Evolutionary conservation across 2,888 invertebrate genomes (phyloP).

Genomic region (Hemaris fuciformis): DNA sequence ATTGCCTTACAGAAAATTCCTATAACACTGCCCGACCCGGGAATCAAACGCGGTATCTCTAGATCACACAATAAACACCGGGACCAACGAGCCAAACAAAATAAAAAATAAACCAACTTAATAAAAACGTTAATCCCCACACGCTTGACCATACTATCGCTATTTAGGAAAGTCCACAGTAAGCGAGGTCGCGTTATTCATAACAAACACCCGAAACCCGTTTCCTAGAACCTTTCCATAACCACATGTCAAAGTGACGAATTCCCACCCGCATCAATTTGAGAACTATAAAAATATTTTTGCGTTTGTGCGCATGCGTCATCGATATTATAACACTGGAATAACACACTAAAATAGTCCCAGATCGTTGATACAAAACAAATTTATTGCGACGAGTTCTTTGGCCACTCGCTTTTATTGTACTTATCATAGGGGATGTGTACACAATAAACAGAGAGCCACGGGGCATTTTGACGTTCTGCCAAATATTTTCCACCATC

Average conservation of each 20-base stretch:
- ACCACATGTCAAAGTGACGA: neutral
- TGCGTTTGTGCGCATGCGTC: conserved; percentile 2
- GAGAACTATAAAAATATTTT: conserved; percentile 6
- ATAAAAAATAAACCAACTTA: too few relatives aligned
- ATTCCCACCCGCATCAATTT: conserved; percentile 1
- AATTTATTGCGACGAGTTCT: conserved; percentile 17
- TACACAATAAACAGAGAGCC: neutral
- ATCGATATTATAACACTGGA: conserved; percentile 5
- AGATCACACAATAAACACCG: too few relatives aligned
- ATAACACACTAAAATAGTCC: conserved; percentile 1
- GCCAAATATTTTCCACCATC: neutral
- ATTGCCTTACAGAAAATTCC: too few relatives aligned
- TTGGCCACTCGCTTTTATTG: conserved; percentile 17
- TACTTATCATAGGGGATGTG: conserved; percentile 8
- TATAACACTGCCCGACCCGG: too few relatives aligned
- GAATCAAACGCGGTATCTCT: too few relatives aligned
- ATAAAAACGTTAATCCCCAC: neutral
- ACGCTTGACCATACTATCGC: neutral
- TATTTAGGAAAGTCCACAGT: neutral
- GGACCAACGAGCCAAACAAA: too few relatives aligned
- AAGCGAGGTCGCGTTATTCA: neutral
- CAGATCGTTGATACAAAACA: conserved; percentile 13
- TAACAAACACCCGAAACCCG: neutral
- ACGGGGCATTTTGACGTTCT: neutral
- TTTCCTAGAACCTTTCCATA: neutral